Conservation (phyloP, 2,888 invertebrate genomes). For the Micropterix aruncella region DNA sequence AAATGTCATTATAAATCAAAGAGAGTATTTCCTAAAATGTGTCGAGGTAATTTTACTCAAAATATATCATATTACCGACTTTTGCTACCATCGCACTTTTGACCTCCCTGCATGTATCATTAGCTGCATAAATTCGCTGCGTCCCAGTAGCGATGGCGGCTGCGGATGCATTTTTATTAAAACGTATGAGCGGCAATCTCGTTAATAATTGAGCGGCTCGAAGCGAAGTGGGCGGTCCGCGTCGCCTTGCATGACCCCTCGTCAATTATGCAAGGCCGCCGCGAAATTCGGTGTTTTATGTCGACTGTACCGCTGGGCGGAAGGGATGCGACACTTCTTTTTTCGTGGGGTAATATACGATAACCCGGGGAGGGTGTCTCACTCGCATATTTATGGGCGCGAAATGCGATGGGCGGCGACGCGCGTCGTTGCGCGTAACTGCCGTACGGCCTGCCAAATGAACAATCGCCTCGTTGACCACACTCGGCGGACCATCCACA, state of each 20-base stretch:
- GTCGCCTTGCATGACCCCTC: background rate
- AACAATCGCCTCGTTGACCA: too few relatives aligned
- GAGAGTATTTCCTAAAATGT: too few relatives aligned
- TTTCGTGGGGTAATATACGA: background rate
- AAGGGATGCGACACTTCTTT: background rate
- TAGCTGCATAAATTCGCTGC: background rate
- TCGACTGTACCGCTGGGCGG: background rate
- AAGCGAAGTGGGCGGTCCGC: too few relatives aligned
- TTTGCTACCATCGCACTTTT: too few relatives aligned
- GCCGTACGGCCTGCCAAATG: too few relatives aligned
- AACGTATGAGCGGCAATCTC: background rate
- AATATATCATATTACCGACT: too few relatives aligned
- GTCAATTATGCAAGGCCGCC: background rate
- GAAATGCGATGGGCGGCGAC: too few relatives aligned
- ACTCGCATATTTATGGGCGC: background rate
- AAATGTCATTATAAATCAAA: too few relatives aligned
- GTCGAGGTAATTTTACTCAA: too few relatives aligned
- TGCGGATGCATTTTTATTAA: background rate
- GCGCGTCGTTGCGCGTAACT: too few relatives aligned
- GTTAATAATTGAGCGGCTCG: background rate
- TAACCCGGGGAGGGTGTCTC: background rate
- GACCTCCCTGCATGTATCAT: background rate
- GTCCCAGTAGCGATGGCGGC: background rate
- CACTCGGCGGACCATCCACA: too few relatives aligned
- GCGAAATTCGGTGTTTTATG: background rate